These are phyloP conservation scores for Rhagoletis zephyria DNA, from an alignment of 1,140 invertebrate genomes.

Conservation along the genomic window DNA sequence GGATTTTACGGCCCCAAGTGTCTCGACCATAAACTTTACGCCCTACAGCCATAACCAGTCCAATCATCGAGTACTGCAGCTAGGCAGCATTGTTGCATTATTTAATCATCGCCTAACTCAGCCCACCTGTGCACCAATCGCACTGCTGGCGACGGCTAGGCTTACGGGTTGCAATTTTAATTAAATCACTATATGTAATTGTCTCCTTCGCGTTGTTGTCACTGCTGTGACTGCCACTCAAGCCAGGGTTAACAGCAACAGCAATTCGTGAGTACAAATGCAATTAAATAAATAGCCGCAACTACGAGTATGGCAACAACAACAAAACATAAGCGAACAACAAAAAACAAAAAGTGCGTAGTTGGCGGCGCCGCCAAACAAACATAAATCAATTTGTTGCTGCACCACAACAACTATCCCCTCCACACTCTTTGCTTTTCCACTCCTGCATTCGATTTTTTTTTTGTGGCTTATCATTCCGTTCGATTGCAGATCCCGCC, in stretches of 20 bases:
- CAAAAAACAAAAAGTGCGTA: constrained; percentile 2
- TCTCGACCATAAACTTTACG: background rate
- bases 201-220: background rate
- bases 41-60: background rate
- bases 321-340: background rate
- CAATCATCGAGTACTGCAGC: background rate
- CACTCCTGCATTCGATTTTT: background rate
- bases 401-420: background rate
- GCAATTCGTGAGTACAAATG: background rate
- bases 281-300: background rate
- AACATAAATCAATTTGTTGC: constrained; percentile 30
- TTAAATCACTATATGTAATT: constrained; percentile 31
- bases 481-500: background rate
- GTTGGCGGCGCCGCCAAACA: background rate
- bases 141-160: background rate
- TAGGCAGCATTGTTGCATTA: too few species aligned
- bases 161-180: constrained; percentile 10
- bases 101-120: background rate
- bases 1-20: too few species aligned
- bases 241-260: background rate
- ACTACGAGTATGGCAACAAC: background rate
- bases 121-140: background rate
- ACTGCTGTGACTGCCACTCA: background rate
- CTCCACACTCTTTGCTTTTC: background rate
- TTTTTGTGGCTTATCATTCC: background rate